These are phyloP conservation scores for Trichacis sp. DNA, from an alignment of 2,888 invertebrate species.

Conservation along the genomic window DNA sequence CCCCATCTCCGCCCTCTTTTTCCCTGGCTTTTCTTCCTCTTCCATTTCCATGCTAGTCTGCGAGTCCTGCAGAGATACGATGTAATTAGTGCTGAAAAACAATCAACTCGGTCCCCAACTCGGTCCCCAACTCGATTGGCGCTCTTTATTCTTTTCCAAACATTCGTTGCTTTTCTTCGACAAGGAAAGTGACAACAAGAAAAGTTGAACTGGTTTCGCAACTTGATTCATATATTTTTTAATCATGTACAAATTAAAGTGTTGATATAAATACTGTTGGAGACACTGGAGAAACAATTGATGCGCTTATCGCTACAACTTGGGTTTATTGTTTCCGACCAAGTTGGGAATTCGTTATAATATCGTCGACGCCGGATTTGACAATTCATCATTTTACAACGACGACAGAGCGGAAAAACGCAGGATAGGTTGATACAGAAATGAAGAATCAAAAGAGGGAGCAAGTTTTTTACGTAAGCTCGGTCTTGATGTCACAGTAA, in stretches of 20 bases:
- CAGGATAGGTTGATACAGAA: no score
- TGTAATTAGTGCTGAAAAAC: conserved; percentile 7
- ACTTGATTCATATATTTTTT: conserved; percentile 1
- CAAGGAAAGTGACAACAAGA: no score
- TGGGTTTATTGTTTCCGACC: no score
- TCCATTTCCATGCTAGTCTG: conserved; percentile 44
- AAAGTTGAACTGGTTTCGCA: neutral
- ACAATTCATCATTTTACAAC: no score
- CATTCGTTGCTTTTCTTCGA: no score
- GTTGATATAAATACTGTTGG: conserved; percentile 6
- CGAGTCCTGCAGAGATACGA: conserved; percentile 48
- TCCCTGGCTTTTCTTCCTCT: conserved; percentile 32
- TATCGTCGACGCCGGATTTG: no score
- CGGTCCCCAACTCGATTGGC: no score
- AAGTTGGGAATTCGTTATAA: no score
- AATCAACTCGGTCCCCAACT: neutral
- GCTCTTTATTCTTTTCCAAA: no score
- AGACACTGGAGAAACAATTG: neutral
- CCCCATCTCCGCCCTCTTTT: conserved; percentile 9
- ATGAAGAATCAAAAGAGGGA: no score
- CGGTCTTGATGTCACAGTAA: neutral
- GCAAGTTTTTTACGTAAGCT: neutral
- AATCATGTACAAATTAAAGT: neutral
- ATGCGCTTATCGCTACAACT: no score
- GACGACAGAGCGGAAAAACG: no score